Percentiles rank a stretch among this genome's conserved stretches.
These are phyloP conservation scores for Trichosurus vulpecula DNA, from an alignment of 2,797 vertebrate genomes.

Conservation along the genomic window DNA sequence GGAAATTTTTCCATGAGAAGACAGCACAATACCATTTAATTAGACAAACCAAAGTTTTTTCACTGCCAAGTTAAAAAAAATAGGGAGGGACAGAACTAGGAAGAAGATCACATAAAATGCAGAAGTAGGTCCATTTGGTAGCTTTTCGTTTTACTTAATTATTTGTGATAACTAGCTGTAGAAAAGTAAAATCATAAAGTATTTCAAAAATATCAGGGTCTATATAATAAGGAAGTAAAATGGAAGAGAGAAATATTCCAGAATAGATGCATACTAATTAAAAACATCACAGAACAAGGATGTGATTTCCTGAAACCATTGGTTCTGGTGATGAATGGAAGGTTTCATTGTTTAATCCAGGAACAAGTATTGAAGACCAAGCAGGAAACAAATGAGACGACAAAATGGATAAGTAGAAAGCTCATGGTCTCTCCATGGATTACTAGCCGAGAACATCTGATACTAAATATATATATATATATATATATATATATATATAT, in stretches of 20 bases:
- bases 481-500: too few species aligned
- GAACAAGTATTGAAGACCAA: background rate
- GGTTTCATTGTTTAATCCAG: background rate
- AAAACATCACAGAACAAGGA: background rate
- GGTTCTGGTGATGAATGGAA: background rate
- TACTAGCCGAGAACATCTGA: background rate
- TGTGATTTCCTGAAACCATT: background rate
- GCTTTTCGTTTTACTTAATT: background rate
- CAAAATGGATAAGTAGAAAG: background rate
- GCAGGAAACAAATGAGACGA: background rate
- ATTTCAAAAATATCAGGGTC: background rate
- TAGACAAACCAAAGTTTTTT: background rate
- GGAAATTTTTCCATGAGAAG: background rate
- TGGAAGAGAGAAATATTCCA: background rate
- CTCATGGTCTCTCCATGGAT: background rate
- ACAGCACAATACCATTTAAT: background rate
- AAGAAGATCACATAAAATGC: background rate
- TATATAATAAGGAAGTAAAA: background rate
- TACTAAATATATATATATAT: too few species aligned
- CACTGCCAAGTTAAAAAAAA: background rate
- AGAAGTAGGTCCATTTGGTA: background rate
- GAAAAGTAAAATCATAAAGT: background rate
- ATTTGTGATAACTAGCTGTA: background rate
- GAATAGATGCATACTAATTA: background rate
- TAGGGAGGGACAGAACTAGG: accelerated